phyloP scores from a whole-genome alignment of 2,888 invertebrate species.

The Drosophila parthenogenetica region DNA sequence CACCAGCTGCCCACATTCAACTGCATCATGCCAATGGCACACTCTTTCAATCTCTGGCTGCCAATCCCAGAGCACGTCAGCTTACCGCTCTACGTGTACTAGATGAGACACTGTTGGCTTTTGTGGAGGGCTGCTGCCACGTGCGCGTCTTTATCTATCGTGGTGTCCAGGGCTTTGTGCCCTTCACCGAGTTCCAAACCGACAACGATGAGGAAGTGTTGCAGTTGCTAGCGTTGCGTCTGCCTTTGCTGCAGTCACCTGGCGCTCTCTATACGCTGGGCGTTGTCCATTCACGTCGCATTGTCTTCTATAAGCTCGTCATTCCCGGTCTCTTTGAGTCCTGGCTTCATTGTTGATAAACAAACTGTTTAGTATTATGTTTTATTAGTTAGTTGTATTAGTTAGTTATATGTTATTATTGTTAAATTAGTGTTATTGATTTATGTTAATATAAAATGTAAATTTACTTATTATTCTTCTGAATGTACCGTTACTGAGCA shows the following conservation, averaged over 20 bases:
- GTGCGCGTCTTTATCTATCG: constrained; percentile 80
- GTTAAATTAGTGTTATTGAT: background rate
- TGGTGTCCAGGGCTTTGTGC: constrained; percentile 84
- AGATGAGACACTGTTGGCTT: constrained; percentile 86
- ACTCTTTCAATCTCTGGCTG: constrained; percentile 86
- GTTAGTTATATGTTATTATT: background rate
- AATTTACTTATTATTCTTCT: no score
- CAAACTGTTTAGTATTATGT: background rate
- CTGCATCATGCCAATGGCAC: constrained; percentile 84
- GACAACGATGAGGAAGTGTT: constrained; percentile 39
- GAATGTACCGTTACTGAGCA: no score
- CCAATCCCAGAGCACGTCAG: constrained; percentile 85
- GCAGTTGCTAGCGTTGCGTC: constrained; percentile 58
- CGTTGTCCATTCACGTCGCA: constrained; percentile 50
- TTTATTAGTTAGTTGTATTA: background rate
- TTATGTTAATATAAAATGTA: background rate
- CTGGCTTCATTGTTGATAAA: constrained; percentile 41
- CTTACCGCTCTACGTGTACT: constrained; percentile 83
- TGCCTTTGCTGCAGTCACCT: constrained; percentile 42
- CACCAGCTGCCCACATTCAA: constrained; percentile 68
- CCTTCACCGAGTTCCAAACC: constrained; percentile 69
- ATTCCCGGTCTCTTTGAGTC: constrained; percentile 68
- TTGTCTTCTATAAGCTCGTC: constrained; percentile 77
- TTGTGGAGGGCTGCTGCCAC: constrained; percentile 83
- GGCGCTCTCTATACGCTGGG: constrained; percentile 63